Conservation (phyloP, 2,113 vertebrate genomes). For the Ammospiza nelsoni region DNA sequence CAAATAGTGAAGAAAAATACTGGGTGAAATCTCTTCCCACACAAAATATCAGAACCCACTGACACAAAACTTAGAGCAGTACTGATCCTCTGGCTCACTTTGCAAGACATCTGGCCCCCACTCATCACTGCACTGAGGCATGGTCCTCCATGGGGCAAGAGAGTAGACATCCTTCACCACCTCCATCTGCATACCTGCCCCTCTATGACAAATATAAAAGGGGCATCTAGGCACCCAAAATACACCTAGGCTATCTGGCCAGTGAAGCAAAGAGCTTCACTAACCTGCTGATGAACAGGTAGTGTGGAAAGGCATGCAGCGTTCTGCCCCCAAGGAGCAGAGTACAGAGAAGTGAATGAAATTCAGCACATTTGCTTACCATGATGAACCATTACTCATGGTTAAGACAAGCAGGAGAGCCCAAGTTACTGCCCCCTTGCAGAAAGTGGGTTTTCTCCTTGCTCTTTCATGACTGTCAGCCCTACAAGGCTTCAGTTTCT, state of each 20-base stretch:
- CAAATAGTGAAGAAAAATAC: not conserved
- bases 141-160: not conserved
- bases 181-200: not conserved
- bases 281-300: not conserved
- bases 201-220: not conserved
- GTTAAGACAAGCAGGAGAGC: not conserved
- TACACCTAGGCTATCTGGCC: not conserved
- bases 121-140: not conserved
- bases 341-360: slow-evolving; percentile 2
- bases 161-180: not conserved
- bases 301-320: not conserved
- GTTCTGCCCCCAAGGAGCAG: not conserved
- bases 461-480: not conserved
- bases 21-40: not conserved
- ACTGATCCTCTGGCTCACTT: not conserved
- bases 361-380: not conserved
- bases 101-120: not conserved
- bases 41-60: not conserved
- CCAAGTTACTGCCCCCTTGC: not conserved
- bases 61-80: not conserved
- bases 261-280: not conserved
- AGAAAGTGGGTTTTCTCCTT: not conserved
- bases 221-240: not conserved
- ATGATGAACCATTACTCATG: not conserved
- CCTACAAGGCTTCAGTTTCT: not conserved